phyloP scores from a whole-genome alignment of 2,888 invertebrate genomes.

The Mythimna ferrago region DNA sequence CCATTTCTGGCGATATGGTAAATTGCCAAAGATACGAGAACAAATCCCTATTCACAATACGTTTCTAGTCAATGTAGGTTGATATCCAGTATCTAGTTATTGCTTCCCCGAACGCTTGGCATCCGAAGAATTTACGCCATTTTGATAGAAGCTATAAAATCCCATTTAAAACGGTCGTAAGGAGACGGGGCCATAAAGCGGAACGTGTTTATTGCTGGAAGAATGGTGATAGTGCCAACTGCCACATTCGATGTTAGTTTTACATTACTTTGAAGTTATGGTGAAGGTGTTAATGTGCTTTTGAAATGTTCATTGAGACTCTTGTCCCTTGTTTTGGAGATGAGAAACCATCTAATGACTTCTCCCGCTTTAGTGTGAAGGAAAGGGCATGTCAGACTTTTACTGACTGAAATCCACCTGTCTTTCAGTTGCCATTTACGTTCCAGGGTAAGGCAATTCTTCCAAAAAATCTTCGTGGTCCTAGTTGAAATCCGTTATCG shows the following conservation, averaged over 20 bases:
- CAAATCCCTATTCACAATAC: slow-evolving; percentile 3
- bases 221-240: slow-evolving; percentile 15
- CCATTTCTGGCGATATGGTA: neutral
- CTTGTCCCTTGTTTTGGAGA: no score
- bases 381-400: no score
- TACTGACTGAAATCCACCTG: no score
- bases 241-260: slow-evolving; percentile 3
- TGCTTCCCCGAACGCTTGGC: slow-evolving; percentile 17
- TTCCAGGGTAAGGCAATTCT: no score
- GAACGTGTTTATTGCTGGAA: slow-evolving; percentile 49
- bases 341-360: no score
- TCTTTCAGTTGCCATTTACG: no score
- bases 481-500: no score
- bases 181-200: slow-evolving; percentile 38
- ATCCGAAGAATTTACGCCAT: slow-evolving; percentile 37
- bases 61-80: neutral
- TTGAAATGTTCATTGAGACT: neutral
- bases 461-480: no score
- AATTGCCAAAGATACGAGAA: neutral
- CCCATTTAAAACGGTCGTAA: slow-evolving; percentile 46
- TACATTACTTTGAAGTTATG: slow-evolving; percentile 11
- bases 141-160: slow-evolving; percentile 47
- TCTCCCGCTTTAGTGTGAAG: no score
- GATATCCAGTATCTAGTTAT: slow-evolving; percentile 15
- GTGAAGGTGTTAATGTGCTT: neutral